Evolutionary conservation across 2,888 invertebrate species (phyloP).

Genomic region (Lysandra coridon): DNA sequence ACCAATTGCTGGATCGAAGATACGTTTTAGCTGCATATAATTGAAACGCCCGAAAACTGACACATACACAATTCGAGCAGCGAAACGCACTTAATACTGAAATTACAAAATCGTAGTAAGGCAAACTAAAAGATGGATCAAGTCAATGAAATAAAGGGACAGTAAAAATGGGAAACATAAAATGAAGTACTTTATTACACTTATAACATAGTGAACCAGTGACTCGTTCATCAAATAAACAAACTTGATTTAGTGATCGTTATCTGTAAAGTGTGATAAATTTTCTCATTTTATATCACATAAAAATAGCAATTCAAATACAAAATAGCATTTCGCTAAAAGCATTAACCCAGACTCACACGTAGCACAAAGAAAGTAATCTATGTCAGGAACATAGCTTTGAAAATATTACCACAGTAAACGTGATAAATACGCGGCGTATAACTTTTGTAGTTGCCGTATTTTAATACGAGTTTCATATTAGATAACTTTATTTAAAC

Average conservation of each 20-base stretch:
- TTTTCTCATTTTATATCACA: background rate
- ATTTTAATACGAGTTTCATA: slow-evolving; percentile 55
- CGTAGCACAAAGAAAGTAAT: slow-evolving; percentile 63
- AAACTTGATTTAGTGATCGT: background rate
- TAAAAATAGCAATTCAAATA: slow-evolving; percentile 36
- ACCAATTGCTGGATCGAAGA: slow-evolving; percentile 22
- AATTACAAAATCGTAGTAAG: background rate
- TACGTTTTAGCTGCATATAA: slow-evolving; percentile 3
- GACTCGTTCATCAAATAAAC: background rate
- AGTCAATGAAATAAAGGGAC: background rate
- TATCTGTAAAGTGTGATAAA: background rate
- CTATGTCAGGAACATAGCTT: slow-evolving; percentile 67
- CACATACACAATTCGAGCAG: background rate
- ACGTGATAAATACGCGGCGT: slow-evolving; percentile 65
- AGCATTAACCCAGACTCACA: slow-evolving; percentile 43
- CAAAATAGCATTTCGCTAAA: slow-evolving; percentile 39
- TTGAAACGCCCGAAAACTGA: background rate
- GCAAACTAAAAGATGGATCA: background rate
- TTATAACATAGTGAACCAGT: background rate
- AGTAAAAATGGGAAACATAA: no score
- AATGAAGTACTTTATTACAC: background rate
- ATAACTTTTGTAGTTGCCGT: slow-evolving; percentile 60
- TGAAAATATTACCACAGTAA: slow-evolving; percentile 66
- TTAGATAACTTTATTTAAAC: slow-evolving; percentile 46
- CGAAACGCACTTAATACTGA: background rate